Base-by-base conservation (phyloP, 2,888 invertebrate genomes). In the Phyto melanocephala region DNA sequence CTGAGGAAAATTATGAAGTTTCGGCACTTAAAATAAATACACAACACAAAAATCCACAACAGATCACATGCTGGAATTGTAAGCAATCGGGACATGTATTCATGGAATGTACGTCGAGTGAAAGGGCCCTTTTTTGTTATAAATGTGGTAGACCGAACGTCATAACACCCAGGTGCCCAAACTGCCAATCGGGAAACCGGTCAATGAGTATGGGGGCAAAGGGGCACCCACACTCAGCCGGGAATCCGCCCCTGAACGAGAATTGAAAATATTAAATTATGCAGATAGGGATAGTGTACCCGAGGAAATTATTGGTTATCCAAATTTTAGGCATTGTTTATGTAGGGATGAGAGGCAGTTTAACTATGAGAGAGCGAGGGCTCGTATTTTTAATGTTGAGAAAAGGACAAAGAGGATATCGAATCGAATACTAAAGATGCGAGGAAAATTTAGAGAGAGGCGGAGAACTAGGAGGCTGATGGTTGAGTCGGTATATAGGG, bases 11-110 rank as follows among this genome's bases (percentile, higher is more conserved):
- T 28, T 28, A 28, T 6, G 28, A 28, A 28, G 28, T 5, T 5
- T 5, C 6, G 28, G 28, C 28, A 28, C 28, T 28, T 28, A 28
- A 28, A 5, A 6, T 28, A 2, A 42, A 42, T n/a, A 2, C 3
- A 4, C 42, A 7, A 42, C 42, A 42, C 2, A 11, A 8, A 11
- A 42, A 11, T n/a, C 54, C n/a, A 6, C 17, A 7, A 8, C 13
- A 47, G 8, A 15, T n/a, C n/a, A n/a, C n/a, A 47, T 67, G 67
- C 33, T 67, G 67, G 67, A 67, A 67, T 20, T 67, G 67, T 17
- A 22, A 24, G 28, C 28, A 28, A 28, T 6, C 28, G 6, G 28
- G 28, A 6, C 28, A 28, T 28, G 28, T 28, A 3, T 5, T 28
- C 6, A 28, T 28, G 28, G 28, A 28, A 28, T 28, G 28, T 6